Base-by-base conservation (phyloP, 53 echinoderm and acorn worm species). In the Temnopleurus reevesii region DNA sequence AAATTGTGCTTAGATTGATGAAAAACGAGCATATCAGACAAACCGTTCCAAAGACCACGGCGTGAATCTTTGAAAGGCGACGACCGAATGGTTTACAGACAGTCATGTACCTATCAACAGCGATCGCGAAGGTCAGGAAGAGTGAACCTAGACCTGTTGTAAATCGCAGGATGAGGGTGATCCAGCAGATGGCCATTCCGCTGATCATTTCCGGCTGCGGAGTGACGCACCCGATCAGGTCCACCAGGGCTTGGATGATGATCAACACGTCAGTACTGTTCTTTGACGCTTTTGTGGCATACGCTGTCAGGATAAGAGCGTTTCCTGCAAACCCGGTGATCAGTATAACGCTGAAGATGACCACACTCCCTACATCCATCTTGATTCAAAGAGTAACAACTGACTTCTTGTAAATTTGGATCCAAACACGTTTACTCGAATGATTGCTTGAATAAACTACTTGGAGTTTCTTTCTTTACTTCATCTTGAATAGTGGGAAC, bases 291-390 rank as follows among this genome's bases (percentile, higher is more conserved):
- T 93, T 93, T 76, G 44, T 44, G 76, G 36, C 57, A 79, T 45
- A 93, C 18, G 89, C 91, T 2, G 60, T 63, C 7, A 93, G 23
- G 63, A 91, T 85, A 4, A 91, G 34, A 23, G 57, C 6, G 30
- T 93, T 93, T 34, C 93, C 93, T 2, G 93, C 91, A 13, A 93
- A 33, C 1, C 93, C 93, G n/a, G 91, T 44, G 12, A 84, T 17
- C 17, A 89, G 30, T 13, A 93, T 77, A 29, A 90, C 15, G 5
- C 85, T 59, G 46, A 85, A 85, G 44, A 85, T 85, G 9, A 30
- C 61, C 12, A 60, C 12, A 60, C 46, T 61, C 44, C 44, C 85
- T 12, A 85, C 60, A 61, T 85, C 85, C 59, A 85, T 85, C 28
- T 0, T 26, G 4, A 24, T 31, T 31, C 8, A 51, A 51, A 51